Evolutionary conservation across 2,888 invertebrate genomes (phyloP), one percentile per base, ranked within the genome.

Genomic region (Drosophila eohydei): DNA sequence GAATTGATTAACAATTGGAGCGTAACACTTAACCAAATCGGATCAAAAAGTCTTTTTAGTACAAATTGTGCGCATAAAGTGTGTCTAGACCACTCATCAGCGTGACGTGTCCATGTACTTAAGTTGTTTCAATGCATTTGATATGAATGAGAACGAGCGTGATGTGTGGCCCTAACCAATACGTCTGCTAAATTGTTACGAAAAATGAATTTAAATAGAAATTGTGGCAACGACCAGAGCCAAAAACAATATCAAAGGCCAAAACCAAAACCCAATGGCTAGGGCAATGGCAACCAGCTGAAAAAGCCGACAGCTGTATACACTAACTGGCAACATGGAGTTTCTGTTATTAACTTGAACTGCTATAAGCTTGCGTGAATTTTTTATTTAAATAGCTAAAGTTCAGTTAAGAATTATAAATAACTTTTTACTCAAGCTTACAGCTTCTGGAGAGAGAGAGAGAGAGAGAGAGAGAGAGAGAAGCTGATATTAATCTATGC

Each of bases 141-240:
- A 36, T 34, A 26, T 36, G 34, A 21, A 36, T 34, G 16, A 0
- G 16, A 16, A 4, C 1, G 28, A 26, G 63, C n/a, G 41, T 38
- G 9, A 36, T 16, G 38, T 43, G 38, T 44, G 56, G 46, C 50
- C 46, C 54, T 28, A 48, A 26, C 50, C 59, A 50, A 69, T 63
- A 72, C 66, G 67, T 71, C 67, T 63, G 58, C 63, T 57, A 70
- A 86, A 81, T 71, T 78, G 84, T 61, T 62, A 56, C 78, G 63
- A 69, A 67, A 75, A 83, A 65, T 80, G 78, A 80, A 71, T 82
- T 82, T 77, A 65, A 78, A 81, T 86, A 66, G 65, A 70, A 71
- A 59, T 66, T 41, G 71, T 61, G 56, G 52, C 26, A 52, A 41
- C 43, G 56, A 50, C 46, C 48, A 41, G 48, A 59, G 34, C 38